A percentile compares a stretch with the other conserved stretches of the same genome.
phyloP scores from a whole-genome alignment of 2,797 vertebrate species.

The Crotalus adamanteus region DNA sequence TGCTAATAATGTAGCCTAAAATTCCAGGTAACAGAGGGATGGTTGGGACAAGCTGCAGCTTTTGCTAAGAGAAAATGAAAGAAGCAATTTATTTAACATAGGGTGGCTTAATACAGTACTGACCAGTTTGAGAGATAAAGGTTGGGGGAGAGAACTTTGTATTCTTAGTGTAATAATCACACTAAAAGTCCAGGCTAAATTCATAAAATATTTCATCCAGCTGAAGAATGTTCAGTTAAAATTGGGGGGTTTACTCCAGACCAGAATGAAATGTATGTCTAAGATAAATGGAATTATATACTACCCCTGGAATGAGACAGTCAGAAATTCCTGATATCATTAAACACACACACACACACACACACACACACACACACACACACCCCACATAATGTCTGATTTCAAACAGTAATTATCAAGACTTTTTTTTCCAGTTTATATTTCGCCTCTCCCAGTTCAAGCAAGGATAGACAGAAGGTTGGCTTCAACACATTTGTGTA shows the following conservation, averaged over 20 bases:
- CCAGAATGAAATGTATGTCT: background rate
- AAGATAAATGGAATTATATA: background rate
- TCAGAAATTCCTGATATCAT: constrained; percentile 8
- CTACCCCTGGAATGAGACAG: background rate
- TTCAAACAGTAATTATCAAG: background rate
- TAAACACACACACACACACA: background rate
- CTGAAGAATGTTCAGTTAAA: background rate
- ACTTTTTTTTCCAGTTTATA: constrained; percentile 4
- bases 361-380: too few relatives aligned
- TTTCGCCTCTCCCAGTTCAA: constrained; percentile 13
- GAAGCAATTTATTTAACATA: background rate
- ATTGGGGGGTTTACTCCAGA: background rate
- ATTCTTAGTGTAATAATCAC: constrained; percentile 1
- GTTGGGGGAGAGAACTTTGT: background rate
- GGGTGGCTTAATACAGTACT: background rate
- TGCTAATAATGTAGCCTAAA: background rate
- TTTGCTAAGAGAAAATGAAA: background rate
- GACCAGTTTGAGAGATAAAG: background rate
- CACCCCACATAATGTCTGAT: background rate
- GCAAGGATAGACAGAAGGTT: background rate
- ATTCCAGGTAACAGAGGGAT: background rate
- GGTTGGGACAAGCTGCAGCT: background rate
- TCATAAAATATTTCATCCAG: background rate
- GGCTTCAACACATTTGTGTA: background rate
- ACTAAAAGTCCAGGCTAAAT: constrained; percentile 1